phyloP scores from a whole-genome alignment of 2,888 invertebrate species.

The Helicoverpa assulta region DNA sequence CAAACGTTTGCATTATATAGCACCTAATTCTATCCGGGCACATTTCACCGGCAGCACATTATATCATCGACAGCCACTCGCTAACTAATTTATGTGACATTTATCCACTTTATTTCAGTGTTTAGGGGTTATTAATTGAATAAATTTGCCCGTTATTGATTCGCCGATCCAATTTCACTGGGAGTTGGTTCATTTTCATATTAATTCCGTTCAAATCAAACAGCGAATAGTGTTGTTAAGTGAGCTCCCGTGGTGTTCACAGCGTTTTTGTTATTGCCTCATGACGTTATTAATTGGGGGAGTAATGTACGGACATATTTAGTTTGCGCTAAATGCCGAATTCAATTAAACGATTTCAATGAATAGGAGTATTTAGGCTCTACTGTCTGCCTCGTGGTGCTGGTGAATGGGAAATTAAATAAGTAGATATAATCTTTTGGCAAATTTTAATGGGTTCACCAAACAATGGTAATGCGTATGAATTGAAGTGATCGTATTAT shows the following conservation, averaged over 20 bases:
- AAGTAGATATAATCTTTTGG: not conserved
- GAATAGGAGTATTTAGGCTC: constrained; percentile 20
- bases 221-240: constrained; percentile 39
- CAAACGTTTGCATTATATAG: constrained; percentile 20
- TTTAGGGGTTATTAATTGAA: constrained; percentile 68
- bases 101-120: constrained; percentile 67
- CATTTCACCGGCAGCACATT: constrained; percentile 56
- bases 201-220: constrained; percentile 54
- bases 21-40: constrained; percentile 31
- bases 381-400: constrained; percentile 18
- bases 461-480: not conserved
- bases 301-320: constrained; percentile 24
- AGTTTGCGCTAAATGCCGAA: constrained; percentile 26
- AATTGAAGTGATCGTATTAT: not conserved
- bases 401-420: constrained; percentile 10
- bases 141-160: constrained; percentile 67
- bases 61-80: constrained; percentile 61
- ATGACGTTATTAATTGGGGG: constrained; percentile 36
- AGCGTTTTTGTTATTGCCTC: constrained; percentile 44
- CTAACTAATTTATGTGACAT: constrained; percentile 71
- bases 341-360: constrained; percentile 17
- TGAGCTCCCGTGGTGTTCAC: constrained; percentile 20
- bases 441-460: not conserved
- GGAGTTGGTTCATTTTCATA: constrained; percentile 61
- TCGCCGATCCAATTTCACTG: constrained; percentile 50